Conservation (phyloP, 2,797 vertebrate species). For the Eospalax fontanierii region DNA sequence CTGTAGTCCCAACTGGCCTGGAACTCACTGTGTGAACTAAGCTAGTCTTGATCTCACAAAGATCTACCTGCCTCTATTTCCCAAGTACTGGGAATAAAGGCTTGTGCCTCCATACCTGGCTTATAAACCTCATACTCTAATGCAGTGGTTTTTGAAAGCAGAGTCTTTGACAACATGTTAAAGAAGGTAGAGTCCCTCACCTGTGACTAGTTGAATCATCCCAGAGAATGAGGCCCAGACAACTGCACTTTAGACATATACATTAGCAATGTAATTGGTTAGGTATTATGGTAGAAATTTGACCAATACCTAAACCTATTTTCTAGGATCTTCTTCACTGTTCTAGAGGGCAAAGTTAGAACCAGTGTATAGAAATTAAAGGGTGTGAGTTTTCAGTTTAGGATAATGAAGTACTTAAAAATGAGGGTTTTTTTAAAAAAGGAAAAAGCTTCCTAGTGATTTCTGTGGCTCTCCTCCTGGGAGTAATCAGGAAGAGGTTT, state of each 20-base stretch:
- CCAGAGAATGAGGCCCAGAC: neutral
- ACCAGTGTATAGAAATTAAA: neutral
- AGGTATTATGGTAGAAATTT: neutral
- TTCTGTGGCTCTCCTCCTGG: neutral
- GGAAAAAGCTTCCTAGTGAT: neutral
- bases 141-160: conserved; percentile 22
- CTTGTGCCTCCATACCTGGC: too few relatives aligned
- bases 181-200: neutral
- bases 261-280: neutral
- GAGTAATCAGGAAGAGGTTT: neutral
- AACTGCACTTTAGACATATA: neutral
- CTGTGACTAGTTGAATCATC: neutral
- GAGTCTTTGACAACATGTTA: neutral
- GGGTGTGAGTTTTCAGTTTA: neutral
- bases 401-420: conserved; percentile 16
- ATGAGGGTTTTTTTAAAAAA: neutral
- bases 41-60: too few relatives aligned
- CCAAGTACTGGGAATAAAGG: too few relatives aligned
- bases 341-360: neutral
- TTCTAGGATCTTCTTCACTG: neutral
- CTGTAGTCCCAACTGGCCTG: too few relatives aligned
- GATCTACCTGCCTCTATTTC: too few relatives aligned
- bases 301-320: neutral
- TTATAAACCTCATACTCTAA: neutral
- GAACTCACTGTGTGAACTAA: too few relatives aligned